These are phyloP conservation scores for Tyrophagus putrescentiae DNA, from an alignment of 1,140 invertebrate genomes.

Conservation along the genomic window DNA sequence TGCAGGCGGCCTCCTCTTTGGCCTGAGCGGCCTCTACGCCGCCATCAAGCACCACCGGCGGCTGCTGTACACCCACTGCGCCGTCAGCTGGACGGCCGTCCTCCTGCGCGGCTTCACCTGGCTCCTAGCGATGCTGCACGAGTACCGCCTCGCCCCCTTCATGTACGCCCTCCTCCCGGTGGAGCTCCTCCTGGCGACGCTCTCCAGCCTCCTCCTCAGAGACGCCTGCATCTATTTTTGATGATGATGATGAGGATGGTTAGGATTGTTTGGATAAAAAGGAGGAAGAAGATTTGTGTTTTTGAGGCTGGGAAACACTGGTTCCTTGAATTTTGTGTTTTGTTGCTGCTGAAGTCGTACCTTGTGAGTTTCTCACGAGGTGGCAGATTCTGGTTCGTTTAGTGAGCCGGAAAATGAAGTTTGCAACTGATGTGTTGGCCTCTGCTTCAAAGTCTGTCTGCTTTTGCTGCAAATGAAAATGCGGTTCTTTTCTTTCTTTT, in stretches of 20 bases:
- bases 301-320: too few relatives aligned
- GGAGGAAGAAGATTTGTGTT: too few relatives aligned
- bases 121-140: conserved; percentile 15
- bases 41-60: conserved; percentile 12
- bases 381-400: too few relatives aligned
- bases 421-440: too few relatives aligned
- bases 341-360: too few relatives aligned
- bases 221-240: conserved; percentile 8
- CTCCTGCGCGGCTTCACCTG: conserved; percentile 12
- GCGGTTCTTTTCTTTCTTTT: too few relatives aligned
- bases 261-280: too few relatives aligned
- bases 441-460: too few relatives aligned
- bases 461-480: too few relatives aligned
- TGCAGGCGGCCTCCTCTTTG: conserved; percentile 13
- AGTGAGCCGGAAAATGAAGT: too few relatives aligned
- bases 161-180: not conserved
- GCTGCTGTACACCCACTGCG: not conserved
- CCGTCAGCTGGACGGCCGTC: not conserved
- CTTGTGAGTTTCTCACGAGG: too few relatives aligned
- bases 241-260: conserved; percentile 6
- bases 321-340: too few relatives aligned
- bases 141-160: not conserved
- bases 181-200: not conserved
- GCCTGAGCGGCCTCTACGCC: conserved; percentile 9
- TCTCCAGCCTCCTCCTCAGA: conserved; percentile 8